phyloP scores from a whole-genome alignment of 2,113 vertebrate species.

The Rhinogobius similis region DNA sequence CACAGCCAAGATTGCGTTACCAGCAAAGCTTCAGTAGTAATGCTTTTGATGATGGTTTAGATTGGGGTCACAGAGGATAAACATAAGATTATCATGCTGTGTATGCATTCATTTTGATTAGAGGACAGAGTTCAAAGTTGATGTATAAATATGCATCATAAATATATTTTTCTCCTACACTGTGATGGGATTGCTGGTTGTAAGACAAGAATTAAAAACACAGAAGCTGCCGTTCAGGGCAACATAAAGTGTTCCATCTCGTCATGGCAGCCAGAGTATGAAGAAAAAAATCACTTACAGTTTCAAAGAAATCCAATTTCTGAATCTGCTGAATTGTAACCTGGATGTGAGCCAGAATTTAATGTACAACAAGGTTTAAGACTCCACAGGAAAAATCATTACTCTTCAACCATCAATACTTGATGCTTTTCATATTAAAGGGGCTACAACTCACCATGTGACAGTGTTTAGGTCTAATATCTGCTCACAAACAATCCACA shows the following conservation, averaged over 20 bases:
- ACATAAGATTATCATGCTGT: slow-evolving; percentile 3
- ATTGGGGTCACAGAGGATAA: slow-evolving; percentile 2
- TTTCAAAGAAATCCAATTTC: slow-evolving; percentile 45
- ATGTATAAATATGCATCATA: not conserved
- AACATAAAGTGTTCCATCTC: slow-evolving; percentile 10
- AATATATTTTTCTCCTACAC: not conserved
- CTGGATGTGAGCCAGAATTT: slow-evolving; percentile 8
- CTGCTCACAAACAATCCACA: no score
- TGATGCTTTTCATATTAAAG: not conserved
- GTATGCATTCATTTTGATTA: slow-evolving; percentile 32
- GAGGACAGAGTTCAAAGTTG: slow-evolving; percentile 5
- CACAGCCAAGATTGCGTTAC: not conserved
- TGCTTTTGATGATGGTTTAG: not conserved
- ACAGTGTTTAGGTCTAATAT: no score
- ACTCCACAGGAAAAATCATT: slow-evolving; percentile 20
- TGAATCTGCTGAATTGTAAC: slow-evolving; percentile 35
- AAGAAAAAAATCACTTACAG: slow-evolving; percentile 7
- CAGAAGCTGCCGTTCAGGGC: not conserved
- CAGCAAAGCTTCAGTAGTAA: no score
- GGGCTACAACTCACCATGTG: not conserved
- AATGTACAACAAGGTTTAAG: slow-evolving; percentile 12
- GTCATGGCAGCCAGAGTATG: not conserved
- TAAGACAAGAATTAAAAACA: not conserved
- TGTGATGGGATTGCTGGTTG: not conserved
- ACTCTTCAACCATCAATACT: slow-evolving; percentile 14